phyloP scores from a whole-genome alignment of 2,888 invertebrate genomes.

The Autographa gamma region DNA sequence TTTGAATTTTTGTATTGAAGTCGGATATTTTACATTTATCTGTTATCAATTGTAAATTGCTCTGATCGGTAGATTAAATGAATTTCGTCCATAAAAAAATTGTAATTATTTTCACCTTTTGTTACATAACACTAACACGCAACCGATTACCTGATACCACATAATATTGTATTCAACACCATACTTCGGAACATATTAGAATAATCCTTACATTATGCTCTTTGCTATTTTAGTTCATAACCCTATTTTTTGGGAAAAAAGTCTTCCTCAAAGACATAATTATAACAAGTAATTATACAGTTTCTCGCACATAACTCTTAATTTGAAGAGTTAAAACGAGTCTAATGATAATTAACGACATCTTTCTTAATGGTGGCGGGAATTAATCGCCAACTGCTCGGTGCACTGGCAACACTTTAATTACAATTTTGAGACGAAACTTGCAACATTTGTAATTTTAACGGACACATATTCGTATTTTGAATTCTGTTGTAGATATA shows the following conservation, averaged over 20 bases:
- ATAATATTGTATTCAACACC: too few species aligned
- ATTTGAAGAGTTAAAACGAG: slow-evolving; percentile 40
- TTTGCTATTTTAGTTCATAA: too few species aligned
- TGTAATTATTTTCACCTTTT: too few species aligned
- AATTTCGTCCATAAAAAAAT: too few species aligned
- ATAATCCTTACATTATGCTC: too few species aligned
- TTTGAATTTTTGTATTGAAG: too few species aligned
- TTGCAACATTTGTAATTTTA: slow-evolving; percentile 8
- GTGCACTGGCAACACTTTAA: slow-evolving; percentile 35
- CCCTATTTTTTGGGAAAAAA: neutral
- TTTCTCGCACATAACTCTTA: slow-evolving; percentile 40
- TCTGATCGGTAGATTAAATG: too few species aligned
- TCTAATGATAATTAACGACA: slow-evolving; percentile 48
- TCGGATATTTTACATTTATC: too few species aligned
- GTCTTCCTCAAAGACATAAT: neutral
- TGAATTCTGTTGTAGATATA: neutral
- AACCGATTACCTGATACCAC: too few species aligned
- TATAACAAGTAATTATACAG: slow-evolving; percentile 5
- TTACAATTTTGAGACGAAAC: slow-evolving; percentile 20
- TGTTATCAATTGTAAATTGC: too few species aligned
- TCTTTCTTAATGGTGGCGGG: slow-evolving; percentile 26
- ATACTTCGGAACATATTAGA: too few species aligned
- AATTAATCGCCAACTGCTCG: slow-evolving; percentile 36
- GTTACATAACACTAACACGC: too few species aligned
- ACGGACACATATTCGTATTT: neutral